Evolutionary conservation across 2,888 invertebrate species (phyloP).

Genomic region (Papilio elwesi): DNA sequence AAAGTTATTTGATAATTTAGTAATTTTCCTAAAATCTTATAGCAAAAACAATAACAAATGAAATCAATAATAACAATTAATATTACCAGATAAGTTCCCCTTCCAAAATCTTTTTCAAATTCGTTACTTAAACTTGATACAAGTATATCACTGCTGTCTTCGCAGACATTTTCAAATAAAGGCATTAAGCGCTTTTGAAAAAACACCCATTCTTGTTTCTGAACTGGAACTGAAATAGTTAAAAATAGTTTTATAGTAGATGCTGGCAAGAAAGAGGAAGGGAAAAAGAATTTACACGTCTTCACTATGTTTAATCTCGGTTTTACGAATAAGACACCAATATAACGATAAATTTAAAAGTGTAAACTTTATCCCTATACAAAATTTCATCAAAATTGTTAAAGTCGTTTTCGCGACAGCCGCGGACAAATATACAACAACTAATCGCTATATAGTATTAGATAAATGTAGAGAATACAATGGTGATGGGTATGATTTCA

Average conservation of each 20-base stretch:
- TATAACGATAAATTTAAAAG: too few relatives aligned
- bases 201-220: conserved; percentile 61
- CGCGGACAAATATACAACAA: too few relatives aligned
- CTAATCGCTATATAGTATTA: too few relatives aligned
- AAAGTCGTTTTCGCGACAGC: too few relatives aligned
- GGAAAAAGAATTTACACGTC: too few relatives aligned
- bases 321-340: too few relatives aligned
- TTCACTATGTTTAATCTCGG: too few relatives aligned
- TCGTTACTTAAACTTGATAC: conserved; percentile 60
- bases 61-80: conserved; percentile 7
- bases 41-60: conserved; percentile 1
- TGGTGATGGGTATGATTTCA: too few relatives aligned
- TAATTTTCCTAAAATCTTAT: conserved; percentile 9
- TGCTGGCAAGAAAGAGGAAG: too few relatives aligned
- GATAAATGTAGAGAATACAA: too few relatives aligned
- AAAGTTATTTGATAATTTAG: conserved; percentile 41
- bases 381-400: too few relatives aligned
- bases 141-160: conserved; percentile 60
- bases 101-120: conserved; percentile 59
- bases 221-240: conserved; percentile 52
- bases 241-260: conserved; percentile 20
- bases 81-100: conserved; percentile 66
- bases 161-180: conserved; percentile 75
- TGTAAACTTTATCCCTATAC: too few relatives aligned
- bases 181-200: conserved; percentile 69